phyloP scores from a whole-genome alignment of 2,113 vertebrate genomes.

The Lepisosteus oculatus region DNA sequence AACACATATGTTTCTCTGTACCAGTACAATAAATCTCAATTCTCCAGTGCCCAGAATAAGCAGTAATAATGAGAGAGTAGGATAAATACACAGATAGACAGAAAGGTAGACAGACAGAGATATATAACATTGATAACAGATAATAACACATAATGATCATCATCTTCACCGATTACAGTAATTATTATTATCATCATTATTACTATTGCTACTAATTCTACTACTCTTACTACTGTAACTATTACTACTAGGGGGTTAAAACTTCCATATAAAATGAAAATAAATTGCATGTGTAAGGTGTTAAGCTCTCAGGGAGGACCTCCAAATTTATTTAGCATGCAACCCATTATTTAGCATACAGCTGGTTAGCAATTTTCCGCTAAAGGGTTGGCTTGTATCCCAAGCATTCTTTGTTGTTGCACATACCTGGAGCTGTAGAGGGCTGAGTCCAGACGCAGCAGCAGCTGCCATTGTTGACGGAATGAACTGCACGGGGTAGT shows the following conservation, averaged over 20 bases:
- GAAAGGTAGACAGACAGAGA: too few species aligned
- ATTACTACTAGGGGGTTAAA: conserved; percentile 47
- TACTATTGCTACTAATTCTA: conserved; percentile 43
- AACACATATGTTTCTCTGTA: too few species aligned
- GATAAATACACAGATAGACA: too few species aligned
- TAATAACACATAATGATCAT: too few species aligned
- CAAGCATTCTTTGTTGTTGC: conserved; percentile 79
- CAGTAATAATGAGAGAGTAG: too few species aligned
- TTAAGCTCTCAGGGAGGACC: conserved; percentile 78
- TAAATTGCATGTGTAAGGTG: conserved; percentile 79
- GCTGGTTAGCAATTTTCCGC: conserved; percentile 85
- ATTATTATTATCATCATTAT: conserved; percentile 51
- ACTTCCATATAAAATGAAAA: conserved; percentile 59
- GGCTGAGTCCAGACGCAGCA: conserved; percentile 99
- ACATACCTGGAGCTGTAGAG: conserved; percentile 99
- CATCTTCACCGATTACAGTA: too few species aligned
- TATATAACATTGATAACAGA: too few species aligned
- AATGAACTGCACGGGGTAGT: conserved; percentile 99
- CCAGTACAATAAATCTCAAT: too few species aligned
- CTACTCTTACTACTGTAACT: conserved; percentile 38
- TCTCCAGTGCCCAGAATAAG: too few species aligned
- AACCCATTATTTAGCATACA: conserved; percentile 92
- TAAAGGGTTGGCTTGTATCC: conserved; percentile 78
- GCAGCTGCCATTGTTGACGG: conserved; percentile 99
- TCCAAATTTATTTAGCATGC: conserved; percentile 84